A percentile compares a stretch with the other conserved stretches of the same genome.
phyloP scores from a whole-genome alignment of 2,113 vertebrate species.

The Oryctolagus cuniculus region mOryCun1.1 NC_091451.1:39050001-39050500 shows the following conservation, averaged over 20 bases:
- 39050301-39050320: neutral
- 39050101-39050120: neutral
- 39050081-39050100: too few relatives aligned
- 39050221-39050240: neutral
- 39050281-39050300: neutral
- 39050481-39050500: neutral
- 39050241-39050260: neutral
- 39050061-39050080: too few relatives aligned
- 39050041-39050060: too few relatives aligned
- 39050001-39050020: too few relatives aligned
- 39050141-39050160: neutral
- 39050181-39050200: neutral
- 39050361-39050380: neutral
- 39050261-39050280: neutral
- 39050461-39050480: neutral
- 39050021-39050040: too few relatives aligned
- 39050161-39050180: constrained; percentile 14
- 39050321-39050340: neutral
- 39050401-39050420: neutral
- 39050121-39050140: neutral
- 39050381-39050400: neutral
- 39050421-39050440: neutral
- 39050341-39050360: neutral
- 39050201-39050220: neutral
- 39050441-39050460: neutral